Evolutionary conservation across 1,140 invertebrate genomes (phyloP).

Genomic region (Maniola jurtina): DNA sequence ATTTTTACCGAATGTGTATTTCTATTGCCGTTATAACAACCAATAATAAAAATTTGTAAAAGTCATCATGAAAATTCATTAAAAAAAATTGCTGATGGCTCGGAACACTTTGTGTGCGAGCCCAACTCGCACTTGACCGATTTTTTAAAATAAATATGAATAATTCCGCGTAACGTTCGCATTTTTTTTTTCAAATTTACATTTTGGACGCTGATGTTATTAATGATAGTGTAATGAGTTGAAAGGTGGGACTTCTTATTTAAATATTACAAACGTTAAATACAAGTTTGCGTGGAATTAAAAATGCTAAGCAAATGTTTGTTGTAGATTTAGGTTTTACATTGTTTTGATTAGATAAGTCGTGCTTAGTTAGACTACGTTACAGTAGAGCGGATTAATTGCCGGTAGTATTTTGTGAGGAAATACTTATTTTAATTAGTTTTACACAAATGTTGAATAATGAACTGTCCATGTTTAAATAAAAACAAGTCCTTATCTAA

Average conservation of each 20-base stretch:
- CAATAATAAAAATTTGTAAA: too few species aligned
- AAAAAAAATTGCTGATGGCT: too few species aligned
- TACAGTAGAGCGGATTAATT: neutral
- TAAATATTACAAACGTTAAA: slow-evolving; percentile 19
- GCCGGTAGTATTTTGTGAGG: neutral
- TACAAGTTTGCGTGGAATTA: slow-evolving; percentile 27
- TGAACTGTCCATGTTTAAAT: neutral
- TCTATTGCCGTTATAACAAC: too few species aligned
- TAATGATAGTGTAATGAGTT: slow-evolving; percentile 24
- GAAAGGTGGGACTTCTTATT: slow-evolving; percentile 19
- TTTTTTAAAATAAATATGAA: neutral
- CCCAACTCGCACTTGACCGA: too few species aligned
- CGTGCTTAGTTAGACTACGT: slow-evolving; percentile 7
- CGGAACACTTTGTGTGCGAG: too few species aligned
- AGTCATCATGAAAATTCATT: too few species aligned
- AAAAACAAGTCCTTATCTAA: too few species aligned
- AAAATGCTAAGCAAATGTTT: slow-evolving; percentile 19
- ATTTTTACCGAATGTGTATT: too few species aligned
- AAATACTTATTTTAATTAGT: neutral
- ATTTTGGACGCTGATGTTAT: slow-evolving; percentile 20
- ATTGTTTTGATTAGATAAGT: slow-evolving; percentile 25
- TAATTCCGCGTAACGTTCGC: slow-evolving; percentile 16
- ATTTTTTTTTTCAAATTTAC: slow-evolving; percentile 17
- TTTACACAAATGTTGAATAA: neutral
- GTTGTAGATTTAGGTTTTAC: slow-evolving; percentile 17